phyloP scores from a whole-genome alignment of 2,888 invertebrate species.

The Platycheirus rosarum region DNA sequence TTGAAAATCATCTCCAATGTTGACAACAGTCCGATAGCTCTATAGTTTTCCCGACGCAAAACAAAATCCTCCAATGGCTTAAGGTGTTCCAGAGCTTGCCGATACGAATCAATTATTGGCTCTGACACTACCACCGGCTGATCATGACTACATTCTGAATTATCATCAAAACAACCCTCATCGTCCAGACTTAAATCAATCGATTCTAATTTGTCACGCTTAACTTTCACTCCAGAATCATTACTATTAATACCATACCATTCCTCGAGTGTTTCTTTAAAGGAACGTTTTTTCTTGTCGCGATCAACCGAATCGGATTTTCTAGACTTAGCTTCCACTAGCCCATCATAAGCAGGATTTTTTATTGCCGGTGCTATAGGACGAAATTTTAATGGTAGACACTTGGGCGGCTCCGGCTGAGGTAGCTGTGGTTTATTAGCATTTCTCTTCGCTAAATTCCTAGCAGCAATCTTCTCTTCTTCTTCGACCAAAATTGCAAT shows the following conservation, averaged over 20 bases:
- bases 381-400: too few relatives aligned
- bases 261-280: neutral
- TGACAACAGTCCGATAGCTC: conserved; percentile 79
- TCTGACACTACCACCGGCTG: neutral
- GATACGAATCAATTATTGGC: conserved; percentile 74
- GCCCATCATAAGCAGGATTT: too few relatives aligned
- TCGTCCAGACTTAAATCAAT: conserved; percentile 33
- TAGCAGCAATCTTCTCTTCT: neutral
- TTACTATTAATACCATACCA: neutral
- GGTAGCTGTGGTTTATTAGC: too few relatives aligned
- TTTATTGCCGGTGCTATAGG: too few relatives aligned
- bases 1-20: conserved; percentile 21
- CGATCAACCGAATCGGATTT: too few relatives aligned
- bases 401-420: too few relatives aligned
- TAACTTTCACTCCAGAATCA: neutral
- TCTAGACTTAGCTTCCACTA: too few relatives aligned
- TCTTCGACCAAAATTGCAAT: conserved; percentile 31
- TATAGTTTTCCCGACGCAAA: conserved; percentile 79
- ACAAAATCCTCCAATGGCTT: conserved; percentile 81
- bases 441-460: too few relatives aligned
- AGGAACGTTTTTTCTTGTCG: conserved; percentile 2
- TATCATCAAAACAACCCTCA: conserved; percentile 6
- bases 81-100: conserved; percentile 79
- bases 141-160: neutral
- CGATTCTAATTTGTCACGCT: neutral